Conservation (phyloP, 2,888 invertebrate species). For the Acanthopleura granulata region DNA sequence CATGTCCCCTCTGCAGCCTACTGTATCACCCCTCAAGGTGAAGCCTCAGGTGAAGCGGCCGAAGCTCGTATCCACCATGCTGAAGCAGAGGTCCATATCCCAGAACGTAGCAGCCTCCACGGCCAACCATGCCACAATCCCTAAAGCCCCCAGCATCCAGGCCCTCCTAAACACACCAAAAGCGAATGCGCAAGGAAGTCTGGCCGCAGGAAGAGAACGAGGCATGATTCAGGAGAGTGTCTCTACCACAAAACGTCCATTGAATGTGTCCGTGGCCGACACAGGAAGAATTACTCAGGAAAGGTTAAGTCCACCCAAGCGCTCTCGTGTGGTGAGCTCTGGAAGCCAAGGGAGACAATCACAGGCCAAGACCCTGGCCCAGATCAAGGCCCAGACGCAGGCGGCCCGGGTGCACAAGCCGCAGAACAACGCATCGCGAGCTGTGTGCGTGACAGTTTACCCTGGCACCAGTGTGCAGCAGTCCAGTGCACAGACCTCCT, state of each 20-base stretch:
- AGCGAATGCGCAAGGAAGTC: not conserved
- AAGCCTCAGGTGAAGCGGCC: conserved; percentile 24
- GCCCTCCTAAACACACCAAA: not conserved
- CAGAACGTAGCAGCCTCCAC: conserved; percentile 34
- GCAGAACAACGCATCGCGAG: conserved; percentile 15
- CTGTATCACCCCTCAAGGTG: conserved; percentile 28
- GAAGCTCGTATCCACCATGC: conserved; percentile 55
- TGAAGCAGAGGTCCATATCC: conserved; percentile 54
- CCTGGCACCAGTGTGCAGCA: not conserved
- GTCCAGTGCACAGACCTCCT: not conserved
- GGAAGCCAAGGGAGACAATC: not conserved
- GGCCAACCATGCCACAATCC: not conserved
- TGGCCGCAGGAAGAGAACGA: not conserved
- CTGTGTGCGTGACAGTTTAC: not conserved
- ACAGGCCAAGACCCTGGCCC: conserved; percentile 52
- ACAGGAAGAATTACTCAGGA: conserved; percentile 1
- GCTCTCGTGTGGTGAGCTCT: not conserved
- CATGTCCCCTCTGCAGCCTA: conserved; percentile 20
- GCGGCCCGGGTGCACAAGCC: conserved; percentile 45
- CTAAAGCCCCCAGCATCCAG: not conserved
- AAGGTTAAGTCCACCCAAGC: conserved; percentile 1
- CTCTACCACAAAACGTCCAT: not conserved
- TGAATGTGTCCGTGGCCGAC: not conserved
- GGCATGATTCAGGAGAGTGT: too few relatives aligned
- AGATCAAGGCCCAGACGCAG: conserved; percentile 56